phyloP scores from a whole-genome alignment of 2,797 vertebrate species.

The Lepus oiostolus region DNA sequence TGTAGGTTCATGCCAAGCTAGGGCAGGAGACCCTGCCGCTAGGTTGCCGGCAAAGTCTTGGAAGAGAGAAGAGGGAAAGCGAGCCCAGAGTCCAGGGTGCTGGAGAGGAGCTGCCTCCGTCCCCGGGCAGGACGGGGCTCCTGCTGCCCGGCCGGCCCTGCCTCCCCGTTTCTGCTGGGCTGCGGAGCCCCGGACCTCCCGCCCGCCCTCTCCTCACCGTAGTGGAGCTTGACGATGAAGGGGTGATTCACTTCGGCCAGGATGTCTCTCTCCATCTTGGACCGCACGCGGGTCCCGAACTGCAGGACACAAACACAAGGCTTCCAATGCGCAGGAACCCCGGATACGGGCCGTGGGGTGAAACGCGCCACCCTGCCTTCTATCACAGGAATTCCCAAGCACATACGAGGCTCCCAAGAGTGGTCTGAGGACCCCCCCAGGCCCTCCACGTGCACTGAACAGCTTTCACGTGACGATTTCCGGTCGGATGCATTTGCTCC shows the following conservation, averaged over 20 bases:
- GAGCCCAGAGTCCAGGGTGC: no score
- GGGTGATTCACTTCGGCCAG: conserved; percentile 98
- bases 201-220: conserved; percentile 89
- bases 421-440: rapidly evolving
- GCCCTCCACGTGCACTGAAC: no score
- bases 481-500: no score
- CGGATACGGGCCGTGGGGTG: rapidly evolving
- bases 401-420: rapidly evolving
- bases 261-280: conserved; percentile 98
- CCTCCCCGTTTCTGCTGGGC: no score
- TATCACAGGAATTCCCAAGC: not conserved
- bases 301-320: conserved; percentile 82
- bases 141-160: no score
- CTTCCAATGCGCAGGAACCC: not conserved
- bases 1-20: rapidly evolving
- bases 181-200: no score
- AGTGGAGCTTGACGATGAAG: conserved; percentile 98
- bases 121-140: no score
- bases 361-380: rapidly evolving
- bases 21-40: not conserved
- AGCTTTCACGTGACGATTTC: no score
- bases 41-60: not conserved
- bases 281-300: conserved; percentile 96
- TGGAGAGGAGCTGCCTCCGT: no score
- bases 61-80: no score